These are phyloP conservation scores for Acanthosepion pharaonis DNA, from an alignment of 2,888 invertebrate genomes.

Conservation along the genomic window DNA sequence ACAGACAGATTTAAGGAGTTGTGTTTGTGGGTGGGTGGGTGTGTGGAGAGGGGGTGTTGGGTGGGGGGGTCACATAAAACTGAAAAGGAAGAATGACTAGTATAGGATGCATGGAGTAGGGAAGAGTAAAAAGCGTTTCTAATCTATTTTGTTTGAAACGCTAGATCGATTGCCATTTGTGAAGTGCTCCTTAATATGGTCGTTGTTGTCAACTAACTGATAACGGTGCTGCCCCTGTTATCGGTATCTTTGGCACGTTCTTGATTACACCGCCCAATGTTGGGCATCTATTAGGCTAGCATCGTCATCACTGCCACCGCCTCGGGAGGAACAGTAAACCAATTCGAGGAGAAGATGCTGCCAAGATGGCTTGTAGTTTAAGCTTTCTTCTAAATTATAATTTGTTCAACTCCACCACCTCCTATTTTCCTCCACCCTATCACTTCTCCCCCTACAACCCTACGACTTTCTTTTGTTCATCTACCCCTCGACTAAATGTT, in stretches of 20 bases:
- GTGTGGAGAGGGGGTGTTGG: no score
- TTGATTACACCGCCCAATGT: not conserved
- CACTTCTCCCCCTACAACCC: not conserved
- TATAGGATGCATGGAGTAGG: not conserved
- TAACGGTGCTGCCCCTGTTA: not conserved
- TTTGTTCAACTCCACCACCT: not conserved
- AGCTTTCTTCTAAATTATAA: constrained; percentile 18
- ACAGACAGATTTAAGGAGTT: not conserved
- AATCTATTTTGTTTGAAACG: not conserved
- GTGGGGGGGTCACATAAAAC: not conserved
- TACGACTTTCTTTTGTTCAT: not conserved
- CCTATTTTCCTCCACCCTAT: no score
- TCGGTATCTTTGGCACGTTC: not conserved
- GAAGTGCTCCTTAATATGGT: not conserved
- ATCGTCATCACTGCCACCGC: not conserved
- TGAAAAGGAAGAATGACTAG: not conserved
- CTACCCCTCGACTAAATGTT: not conserved
- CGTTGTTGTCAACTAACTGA: not conserved
- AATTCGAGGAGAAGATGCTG: constrained; percentile 8
- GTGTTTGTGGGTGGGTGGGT: no score
- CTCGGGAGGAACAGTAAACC: not conserved
- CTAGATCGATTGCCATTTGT: constrained; percentile 12
- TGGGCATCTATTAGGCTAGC: constrained; percentile 3
- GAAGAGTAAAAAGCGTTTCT: not conserved
- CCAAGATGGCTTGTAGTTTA: not conserved